phyloP scores from a whole-genome alignment of 2,113 vertebrate genomes.

The Pipa parva region DNA sequence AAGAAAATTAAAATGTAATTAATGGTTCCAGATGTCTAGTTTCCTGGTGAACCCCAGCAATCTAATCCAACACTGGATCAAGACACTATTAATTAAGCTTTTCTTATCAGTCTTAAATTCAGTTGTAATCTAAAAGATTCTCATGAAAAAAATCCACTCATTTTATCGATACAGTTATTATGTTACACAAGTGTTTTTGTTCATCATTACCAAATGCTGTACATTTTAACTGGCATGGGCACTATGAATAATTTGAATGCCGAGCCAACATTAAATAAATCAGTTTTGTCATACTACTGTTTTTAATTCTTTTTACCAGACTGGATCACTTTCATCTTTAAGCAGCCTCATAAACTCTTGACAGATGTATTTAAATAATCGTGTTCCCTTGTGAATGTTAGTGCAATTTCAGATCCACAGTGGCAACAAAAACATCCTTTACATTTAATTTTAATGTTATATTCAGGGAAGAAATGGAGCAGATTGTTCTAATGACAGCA shows the following conservation, averaged over 20 bases:
- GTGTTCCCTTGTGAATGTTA: neutral
- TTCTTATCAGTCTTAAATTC: no score
- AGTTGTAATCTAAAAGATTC: no score
- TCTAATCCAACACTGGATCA: no score
- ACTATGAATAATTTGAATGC: neutral
- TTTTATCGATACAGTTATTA: no score
- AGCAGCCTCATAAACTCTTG: neutral
- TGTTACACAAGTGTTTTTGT: no score
- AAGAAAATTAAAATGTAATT: no score
- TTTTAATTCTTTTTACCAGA: neutral
- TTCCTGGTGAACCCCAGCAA: no score
- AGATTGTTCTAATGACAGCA: no score
- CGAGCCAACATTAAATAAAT: neutral
- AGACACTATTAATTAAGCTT: no score
- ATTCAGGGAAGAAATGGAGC: neutral
- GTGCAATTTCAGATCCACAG: neutral
- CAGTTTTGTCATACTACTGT: neutral
- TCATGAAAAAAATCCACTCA: no score
- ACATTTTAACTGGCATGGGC: neutral
- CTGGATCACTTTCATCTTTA: neutral
- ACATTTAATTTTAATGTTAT: neutral
- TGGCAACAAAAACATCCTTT: neutral
- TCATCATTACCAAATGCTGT: neutral
- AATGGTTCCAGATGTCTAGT: no score
- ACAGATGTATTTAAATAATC: neutral